A percentile compares a stretch with the other conserved stretches of the same genome.
phyloP scores from a whole-genome alignment of 2,113 vertebrate genomes.

The Neomonachus schauinslandi region DNA sequence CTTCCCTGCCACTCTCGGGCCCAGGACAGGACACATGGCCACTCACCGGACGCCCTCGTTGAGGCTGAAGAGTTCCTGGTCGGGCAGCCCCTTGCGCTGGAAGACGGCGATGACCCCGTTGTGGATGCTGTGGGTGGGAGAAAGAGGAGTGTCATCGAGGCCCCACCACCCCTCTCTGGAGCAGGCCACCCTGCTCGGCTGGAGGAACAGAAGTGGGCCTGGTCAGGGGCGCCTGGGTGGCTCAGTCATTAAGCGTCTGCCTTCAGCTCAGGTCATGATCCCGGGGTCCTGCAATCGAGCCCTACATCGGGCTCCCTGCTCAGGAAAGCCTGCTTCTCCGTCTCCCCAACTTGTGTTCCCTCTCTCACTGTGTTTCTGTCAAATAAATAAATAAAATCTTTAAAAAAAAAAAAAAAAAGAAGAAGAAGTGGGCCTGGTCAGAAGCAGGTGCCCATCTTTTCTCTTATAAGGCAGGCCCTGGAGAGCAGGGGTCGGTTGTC shows the following conservation, averaged over 20 bases:
- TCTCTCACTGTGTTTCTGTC: too few species aligned
- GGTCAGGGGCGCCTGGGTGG: not conserved
- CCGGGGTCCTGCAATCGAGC: too few species aligned
- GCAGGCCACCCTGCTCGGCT: accelerated
- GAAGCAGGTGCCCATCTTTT: not conserved
- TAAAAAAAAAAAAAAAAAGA: too few species aligned
- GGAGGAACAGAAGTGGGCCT: accelerated
- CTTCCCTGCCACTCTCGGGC: not conserved
- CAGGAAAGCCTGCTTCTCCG: too few species aligned
- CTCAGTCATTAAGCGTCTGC: too few species aligned
- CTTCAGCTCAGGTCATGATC: too few species aligned
- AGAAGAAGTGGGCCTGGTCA: not conserved
- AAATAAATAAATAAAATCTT: too few species aligned
- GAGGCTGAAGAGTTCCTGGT: constrained; percentile 95
- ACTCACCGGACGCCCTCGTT: constrained; percentile 99
- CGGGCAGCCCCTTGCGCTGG: constrained; percentile 95
- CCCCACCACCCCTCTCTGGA: accelerated
- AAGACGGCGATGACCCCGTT: constrained; percentile 96
- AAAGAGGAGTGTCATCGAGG: not conserved
- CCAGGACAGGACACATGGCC: accelerated
- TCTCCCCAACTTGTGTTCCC: too few species aligned
- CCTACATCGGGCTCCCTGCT: too few species aligned
- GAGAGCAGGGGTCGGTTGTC: accelerated
- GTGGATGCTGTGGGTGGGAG: constrained; percentile 91
- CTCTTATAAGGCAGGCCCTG: not conserved